Evolutionary conservation across 2,113 vertebrate species (phyloP).

Genomic region (Bolborhynchus lineola): DNA sequence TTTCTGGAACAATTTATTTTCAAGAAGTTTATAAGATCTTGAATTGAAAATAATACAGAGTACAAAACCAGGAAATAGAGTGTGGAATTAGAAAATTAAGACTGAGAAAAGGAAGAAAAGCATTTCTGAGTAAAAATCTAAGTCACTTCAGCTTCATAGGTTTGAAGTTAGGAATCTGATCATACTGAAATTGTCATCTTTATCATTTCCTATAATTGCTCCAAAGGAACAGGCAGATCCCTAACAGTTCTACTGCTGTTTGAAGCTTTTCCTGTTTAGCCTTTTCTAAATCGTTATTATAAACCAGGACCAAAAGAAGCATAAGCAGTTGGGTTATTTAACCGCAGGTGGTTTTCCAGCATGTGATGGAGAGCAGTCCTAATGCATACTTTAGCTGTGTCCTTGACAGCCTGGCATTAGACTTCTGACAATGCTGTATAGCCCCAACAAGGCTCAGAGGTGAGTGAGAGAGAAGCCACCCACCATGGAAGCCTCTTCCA

Average conservation of each 20-base stretch:
- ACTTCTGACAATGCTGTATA: background rate
- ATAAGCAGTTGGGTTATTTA: background rate
- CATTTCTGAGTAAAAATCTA: background rate
- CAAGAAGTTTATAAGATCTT: background rate
- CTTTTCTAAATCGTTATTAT: background rate
- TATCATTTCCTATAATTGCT: background rate
- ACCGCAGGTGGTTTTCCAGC: background rate
- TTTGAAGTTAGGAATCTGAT: background rate
- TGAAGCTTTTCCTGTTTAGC: background rate
- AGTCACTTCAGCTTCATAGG: background rate
- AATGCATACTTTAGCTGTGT: accelerated
- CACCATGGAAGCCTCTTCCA: background rate
- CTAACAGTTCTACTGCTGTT: background rate
- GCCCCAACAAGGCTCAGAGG: background rate
- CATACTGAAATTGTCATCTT: background rate
- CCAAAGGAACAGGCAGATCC: background rate
- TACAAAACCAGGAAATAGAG: background rate
- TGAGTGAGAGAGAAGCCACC: background rate
- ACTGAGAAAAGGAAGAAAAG: background rate
- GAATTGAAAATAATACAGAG: background rate
- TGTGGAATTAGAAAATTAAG: background rate
- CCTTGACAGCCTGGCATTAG: background rate
- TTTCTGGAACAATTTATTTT: background rate
- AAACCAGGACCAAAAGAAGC: background rate
- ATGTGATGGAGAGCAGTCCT: background rate